Percentiles rank a stretch among this genome's conserved stretches.
phyloP scores from a whole-genome alignment of 2,113 vertebrate genomes.

The Gopherus evgoodei region DNA sequence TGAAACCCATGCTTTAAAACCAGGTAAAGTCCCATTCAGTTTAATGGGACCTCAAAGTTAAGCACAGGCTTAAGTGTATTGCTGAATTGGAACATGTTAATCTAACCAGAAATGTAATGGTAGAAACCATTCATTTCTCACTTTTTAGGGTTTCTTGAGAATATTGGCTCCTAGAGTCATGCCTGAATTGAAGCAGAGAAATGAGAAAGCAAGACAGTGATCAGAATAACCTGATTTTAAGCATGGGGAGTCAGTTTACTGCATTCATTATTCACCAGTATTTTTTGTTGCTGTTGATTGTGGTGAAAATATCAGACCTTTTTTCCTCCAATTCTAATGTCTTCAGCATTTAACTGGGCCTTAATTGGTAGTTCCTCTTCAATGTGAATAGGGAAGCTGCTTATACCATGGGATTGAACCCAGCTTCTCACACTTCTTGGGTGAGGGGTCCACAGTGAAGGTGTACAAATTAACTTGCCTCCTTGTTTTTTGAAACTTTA shows the following conservation, averaged over 20 bases:
- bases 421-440: not conserved
- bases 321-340: not conserved
- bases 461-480: not conserved
- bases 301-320: not conserved
- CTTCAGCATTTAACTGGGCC: not conserved
- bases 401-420: not conserved
- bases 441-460: not conserved
- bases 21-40: not conserved
- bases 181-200: not conserved
- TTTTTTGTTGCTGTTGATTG: not conserved
- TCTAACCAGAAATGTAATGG: not conserved
- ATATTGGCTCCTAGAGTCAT: not conserved
- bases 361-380: not conserved
- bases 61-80: not conserved
- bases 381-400: not conserved
- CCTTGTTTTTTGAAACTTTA: not conserved
- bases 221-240: not conserved
- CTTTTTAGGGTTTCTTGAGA: not conserved
- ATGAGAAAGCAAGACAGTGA: not conserved
- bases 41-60: not conserved
- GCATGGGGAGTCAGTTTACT: not conserved
- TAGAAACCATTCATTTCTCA: constrained; percentile 12
- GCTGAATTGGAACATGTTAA: not conserved
- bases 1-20: not conserved
- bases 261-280: not conserved